Conservation (phyloP, 1,140 invertebrate species). For the Pollicipes pollicipes region DNA sequence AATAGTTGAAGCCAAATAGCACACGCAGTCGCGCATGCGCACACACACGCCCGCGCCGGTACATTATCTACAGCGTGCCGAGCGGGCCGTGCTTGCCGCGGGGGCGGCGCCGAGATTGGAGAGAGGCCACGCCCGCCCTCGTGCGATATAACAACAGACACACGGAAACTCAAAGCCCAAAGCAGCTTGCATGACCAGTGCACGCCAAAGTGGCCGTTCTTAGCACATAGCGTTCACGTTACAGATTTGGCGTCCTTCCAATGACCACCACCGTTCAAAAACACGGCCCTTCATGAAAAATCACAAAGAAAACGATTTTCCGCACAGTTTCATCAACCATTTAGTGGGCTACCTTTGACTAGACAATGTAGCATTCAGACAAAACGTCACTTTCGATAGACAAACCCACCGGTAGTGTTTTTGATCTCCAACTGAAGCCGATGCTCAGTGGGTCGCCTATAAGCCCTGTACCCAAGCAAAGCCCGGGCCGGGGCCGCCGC, state of each 20-base stretch:
- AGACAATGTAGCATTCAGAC: background rate
- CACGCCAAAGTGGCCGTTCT: background rate
- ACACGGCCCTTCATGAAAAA: background rate
- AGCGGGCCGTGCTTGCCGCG: too few species aligned
- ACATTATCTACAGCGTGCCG: background rate
- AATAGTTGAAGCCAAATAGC: background rate
- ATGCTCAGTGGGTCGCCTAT: background rate
- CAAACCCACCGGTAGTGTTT: background rate
- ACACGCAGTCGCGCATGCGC: too few species aligned
- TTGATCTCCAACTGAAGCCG: background rate
- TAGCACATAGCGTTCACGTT: background rate
- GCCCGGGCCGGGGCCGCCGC: too few species aligned
- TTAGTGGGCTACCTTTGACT: background rate
- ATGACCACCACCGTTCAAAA: background rate
- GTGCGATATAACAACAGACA: background rate
- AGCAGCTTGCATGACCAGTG: background rate
- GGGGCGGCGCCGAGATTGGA: too few species aligned
- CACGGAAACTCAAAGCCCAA: background rate
- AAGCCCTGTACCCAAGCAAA: background rate
- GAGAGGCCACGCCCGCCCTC: background rate
- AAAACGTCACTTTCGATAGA: too few species aligned
- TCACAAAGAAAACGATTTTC: background rate
- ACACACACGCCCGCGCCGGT: too few species aligned
- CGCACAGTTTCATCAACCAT: background rate
- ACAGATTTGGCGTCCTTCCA: background rate